A percentile compares a stretch with the other conserved stretches of the same genome.
These are phyloP conservation scores for Nemotelus pantherinus DNA, from an alignment of 2,888 invertebrate species.

Conservation along the genomic window DNA sequence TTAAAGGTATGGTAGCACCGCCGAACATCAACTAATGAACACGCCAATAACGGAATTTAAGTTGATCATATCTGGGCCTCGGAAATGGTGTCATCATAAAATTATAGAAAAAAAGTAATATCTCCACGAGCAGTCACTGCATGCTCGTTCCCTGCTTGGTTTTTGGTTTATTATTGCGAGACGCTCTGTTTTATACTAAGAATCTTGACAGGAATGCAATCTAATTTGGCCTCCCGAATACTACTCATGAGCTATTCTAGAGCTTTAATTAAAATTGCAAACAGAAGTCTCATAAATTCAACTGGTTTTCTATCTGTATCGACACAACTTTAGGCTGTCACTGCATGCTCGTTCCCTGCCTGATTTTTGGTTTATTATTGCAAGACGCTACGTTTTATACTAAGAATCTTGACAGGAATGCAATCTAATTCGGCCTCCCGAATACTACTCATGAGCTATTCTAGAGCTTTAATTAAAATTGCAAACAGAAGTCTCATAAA, in stretches of 20 bases:
- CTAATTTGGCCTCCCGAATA: conserved; percentile 70
- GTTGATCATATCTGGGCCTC: no score
- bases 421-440: conserved; percentile 74
- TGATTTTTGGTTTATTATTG: conserved; percentile 81
- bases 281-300: conserved; percentile 42
- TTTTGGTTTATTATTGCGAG: conserved; percentile 80
- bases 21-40: conserved; percentile 27
- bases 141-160: conserved; percentile 78
- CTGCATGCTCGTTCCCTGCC: conserved; percentile 74
- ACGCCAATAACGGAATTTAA: no score
- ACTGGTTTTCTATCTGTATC: neutral
- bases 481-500: conserved; percentile 43
- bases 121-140: no score
- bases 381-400: conserved; percentile 90
- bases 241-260: conserved; percentile 58
- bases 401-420: conserved; percentile 89
- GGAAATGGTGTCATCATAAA: no score
- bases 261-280: conserved; percentile 29
- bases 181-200: conserved; percentile 93
- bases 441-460: conserved; percentile 61
- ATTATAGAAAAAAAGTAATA: no score
- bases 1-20: conserved; percentile 8
- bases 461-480: conserved; percentile 20
- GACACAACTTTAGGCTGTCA: neutral
- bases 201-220: conserved; percentile 89